Base-by-base conservation (phyloP, 2,888 invertebrate genomes). In the Idaea aversata region DNA sequence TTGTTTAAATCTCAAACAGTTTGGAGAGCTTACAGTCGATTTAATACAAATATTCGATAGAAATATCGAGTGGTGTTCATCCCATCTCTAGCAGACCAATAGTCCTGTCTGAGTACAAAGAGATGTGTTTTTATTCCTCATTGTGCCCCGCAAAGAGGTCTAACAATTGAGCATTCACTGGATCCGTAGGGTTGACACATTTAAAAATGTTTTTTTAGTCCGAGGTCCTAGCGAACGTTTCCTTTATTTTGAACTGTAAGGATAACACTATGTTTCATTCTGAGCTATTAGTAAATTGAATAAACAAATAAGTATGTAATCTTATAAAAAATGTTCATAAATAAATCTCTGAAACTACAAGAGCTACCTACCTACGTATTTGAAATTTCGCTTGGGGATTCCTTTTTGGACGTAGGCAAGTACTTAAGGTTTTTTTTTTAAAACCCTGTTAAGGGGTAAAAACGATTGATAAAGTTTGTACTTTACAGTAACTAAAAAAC, bases 121-220 rank as follows among this genome's bases (percentile, higher is more conserved):
- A 80, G 82, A 84, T 84, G 81, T 86, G 86, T 88, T 88, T 89
- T 90, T 88, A 87, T 88, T 87, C 84, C 84, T 85, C 85, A 87
- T 87, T 86, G 88, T 86, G 74, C 73, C 71, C 77, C 79, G 85
- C 85, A 87, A 87, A 87, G 85, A 83, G 84, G 80, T 76, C 83
- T 83, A 80, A 84, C 85, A 85, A 85, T 85, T 82, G 85, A 82
- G 81, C 82, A 80, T 84, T 88, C 83, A 82, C 79, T 65, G 68
- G 63, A 66, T 34, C 62, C 36, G n/a, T 74, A 87, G 86, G 88
- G 88, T 69, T 87, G 84, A 67, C 68, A 73, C 58, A 15, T 47
- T 47, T n/a, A 13, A 47, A 47, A 47, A 47, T 47, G 13, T 47
- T 47, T 47, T 13, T 47, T 47, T 47, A 47, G 47, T 47, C 47